Conservation (phyloP, 2,113 vertebrate genomes). For the Poicephalus gulielmi region DNA sequence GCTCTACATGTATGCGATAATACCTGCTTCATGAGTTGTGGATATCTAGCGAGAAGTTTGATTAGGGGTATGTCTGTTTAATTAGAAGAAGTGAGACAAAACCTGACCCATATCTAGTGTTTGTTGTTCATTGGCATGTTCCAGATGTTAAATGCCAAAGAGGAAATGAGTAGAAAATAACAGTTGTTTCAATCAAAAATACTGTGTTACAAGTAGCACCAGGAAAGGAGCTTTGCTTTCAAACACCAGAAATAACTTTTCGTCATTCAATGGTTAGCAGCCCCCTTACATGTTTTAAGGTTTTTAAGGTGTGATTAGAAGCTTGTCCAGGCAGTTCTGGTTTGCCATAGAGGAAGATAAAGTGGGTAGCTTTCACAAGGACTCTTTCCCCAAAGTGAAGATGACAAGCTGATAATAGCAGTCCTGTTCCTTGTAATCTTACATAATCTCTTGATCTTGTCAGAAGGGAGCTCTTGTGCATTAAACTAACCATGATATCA, state of each 20-base stretch:
- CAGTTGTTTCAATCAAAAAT: neutral
- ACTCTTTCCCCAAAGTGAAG: neutral
- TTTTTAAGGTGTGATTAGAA: neutral
- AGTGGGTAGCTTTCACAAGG: neutral
- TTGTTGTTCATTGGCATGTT: neutral
- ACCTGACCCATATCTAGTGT: neutral
- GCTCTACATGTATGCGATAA: fast-evolving
- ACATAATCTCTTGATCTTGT: neutral
- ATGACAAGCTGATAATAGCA: neutral
- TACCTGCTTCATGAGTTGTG: neutral
- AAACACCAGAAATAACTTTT: neutral
- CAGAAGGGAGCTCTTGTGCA: neutral
- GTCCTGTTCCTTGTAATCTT: neutral
- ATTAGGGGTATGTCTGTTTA: neutral
- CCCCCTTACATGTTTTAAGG: neutral
- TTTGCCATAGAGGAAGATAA: neutral
- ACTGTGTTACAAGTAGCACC: neutral
- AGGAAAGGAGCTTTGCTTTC: neutral
- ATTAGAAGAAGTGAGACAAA: neutral
- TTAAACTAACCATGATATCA: neutral
- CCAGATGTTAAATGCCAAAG: neutral
- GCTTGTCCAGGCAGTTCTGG: neutral
- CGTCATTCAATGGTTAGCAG: neutral
- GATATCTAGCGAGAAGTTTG: neutral
- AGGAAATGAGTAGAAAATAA: neutral